Conservation (phyloP, 2,113 vertebrate species). For the Rhinopomastus cyanomelas region DNA sequence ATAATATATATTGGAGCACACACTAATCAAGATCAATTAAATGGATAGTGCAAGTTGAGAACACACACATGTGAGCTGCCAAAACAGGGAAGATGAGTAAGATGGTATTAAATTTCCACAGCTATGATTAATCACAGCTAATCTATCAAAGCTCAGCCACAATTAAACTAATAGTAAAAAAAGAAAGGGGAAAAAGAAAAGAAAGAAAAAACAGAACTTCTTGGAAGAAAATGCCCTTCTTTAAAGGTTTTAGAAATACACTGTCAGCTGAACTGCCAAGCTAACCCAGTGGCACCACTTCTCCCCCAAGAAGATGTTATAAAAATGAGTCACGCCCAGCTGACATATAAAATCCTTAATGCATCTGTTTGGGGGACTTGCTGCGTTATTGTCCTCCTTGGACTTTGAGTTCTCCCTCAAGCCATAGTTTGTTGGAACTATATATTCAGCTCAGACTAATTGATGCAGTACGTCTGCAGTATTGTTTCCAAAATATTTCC, state of each 20-base stretch:
- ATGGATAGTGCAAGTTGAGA: constrained; percentile 45
- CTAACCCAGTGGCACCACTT: constrained; percentile 37
- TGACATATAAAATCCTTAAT: constrained; percentile 66
- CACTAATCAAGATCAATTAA: constrained; percentile 62
- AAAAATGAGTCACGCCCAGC: constrained; percentile 67
- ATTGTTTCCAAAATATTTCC: constrained; percentile 67
- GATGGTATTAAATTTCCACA: constrained; percentile 52
- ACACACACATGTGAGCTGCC: constrained; percentile 20
- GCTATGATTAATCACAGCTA: constrained; percentile 43
- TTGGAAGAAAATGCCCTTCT: constrained; percentile 13
- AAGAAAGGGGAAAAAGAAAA: not conserved
- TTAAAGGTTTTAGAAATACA: constrained; percentile 45
- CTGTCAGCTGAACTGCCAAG: constrained; percentile 44
- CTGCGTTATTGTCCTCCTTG: constrained; percentile 68
- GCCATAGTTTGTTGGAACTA: constrained; percentile 66
- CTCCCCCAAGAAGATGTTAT: constrained; percentile 56
- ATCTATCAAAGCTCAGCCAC: constrained; percentile 46
- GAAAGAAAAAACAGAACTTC: not conserved
- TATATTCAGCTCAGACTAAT: constrained; percentile 62
- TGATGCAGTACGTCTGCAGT: constrained; percentile 64
- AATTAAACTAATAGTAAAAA: constrained; percentile 39
- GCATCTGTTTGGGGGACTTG: constrained; percentile 61
- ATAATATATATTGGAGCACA: constrained; percentile 61
- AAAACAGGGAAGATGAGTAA: constrained; percentile 43
- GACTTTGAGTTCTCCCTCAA: constrained; percentile 59